Evolutionary conservation across 53 echinoderm and acorn worm species (phyloP).

Genomic region (Echinarachnius parma): DNA sequence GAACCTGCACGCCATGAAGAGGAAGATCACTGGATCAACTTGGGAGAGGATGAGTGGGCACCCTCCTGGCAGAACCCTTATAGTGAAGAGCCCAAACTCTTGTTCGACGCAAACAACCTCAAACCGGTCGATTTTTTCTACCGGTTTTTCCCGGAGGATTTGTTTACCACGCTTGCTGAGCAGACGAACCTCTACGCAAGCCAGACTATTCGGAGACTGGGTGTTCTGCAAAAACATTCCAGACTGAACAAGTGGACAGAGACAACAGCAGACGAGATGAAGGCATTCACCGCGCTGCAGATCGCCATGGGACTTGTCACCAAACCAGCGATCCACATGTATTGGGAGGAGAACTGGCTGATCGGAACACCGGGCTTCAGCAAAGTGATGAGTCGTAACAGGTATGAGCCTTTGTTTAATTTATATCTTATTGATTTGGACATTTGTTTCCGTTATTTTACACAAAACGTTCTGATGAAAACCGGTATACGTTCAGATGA

Average conservation of each 20-base stretch:
- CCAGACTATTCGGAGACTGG: slow-evolving; percentile 16
- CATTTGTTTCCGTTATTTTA: too few species aligned
- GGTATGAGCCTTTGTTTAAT: slow-evolving; percentile 3
- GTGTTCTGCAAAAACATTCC: slow-evolving; percentile 2
- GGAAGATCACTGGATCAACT: slow-evolving; percentile 10
- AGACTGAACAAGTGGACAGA: slow-evolving; percentile 9
- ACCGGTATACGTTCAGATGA: too few species aligned
- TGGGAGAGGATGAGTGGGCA: slow-evolving; percentile 8
- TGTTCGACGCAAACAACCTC: not conserved
- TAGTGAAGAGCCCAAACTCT: slow-evolving; percentile 8
- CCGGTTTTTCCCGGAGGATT: slow-evolving; percentile 19
- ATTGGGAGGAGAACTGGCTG: slow-evolving; percentile 34
- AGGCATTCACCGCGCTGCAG: slow-evolving; percentile 33
- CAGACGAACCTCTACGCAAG: slow-evolving; percentile 37
- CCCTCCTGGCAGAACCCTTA: too few species aligned
- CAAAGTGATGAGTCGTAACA: slow-evolving; percentile 10
- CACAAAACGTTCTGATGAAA: too few species aligned
- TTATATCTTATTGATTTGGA: too few species aligned
- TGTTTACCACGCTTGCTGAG: slow-evolving; percentile 15
- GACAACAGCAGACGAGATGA: slow-evolving; percentile 13
- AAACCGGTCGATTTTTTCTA: slow-evolving; percentile 32
- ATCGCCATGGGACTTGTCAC: slow-evolving; percentile 48
- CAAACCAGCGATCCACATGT: slow-evolving; percentile 19
- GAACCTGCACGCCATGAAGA: not conserved
- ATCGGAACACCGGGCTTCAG: slow-evolving; percentile 11